phyloP scores from a whole-genome alignment of 2,888 invertebrate species.

The Drosophila leonis region DNA sequence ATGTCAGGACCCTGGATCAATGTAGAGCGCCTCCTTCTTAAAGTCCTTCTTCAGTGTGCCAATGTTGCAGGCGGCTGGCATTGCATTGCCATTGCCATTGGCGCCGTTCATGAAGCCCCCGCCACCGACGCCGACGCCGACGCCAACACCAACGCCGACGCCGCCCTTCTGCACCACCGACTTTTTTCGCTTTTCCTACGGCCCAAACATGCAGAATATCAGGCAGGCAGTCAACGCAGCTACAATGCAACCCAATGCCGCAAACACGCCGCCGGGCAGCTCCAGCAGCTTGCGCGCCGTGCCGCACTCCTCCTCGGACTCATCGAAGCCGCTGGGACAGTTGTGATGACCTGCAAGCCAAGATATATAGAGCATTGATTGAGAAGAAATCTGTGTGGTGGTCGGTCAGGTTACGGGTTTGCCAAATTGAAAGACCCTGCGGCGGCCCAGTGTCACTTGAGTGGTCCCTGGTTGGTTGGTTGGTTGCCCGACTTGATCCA shows the following conservation, averaged over 20 bases:
- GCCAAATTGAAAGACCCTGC: slow-evolving; percentile 63
- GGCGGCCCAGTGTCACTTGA: slow-evolving; percentile 59
- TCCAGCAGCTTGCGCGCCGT: slow-evolving; percentile 86
- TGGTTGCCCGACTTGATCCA: no score
- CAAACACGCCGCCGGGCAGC: slow-evolving; percentile 87
- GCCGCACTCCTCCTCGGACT: slow-evolving; percentile 89
- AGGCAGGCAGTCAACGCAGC: slow-evolving; percentile 87
- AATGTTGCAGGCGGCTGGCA: slow-evolving; percentile 67
- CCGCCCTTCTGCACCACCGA: slow-evolving; percentile 86
- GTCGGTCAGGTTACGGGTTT: slow-evolving; percentile 55
- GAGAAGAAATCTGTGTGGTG: slow-evolving; percentile 42
- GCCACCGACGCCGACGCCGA: slow-evolving; percentile 73
- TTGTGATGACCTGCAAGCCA: slow-evolving; percentile 86
- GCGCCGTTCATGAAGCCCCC: slow-evolving; percentile 71
- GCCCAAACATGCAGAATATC: slow-evolving; percentile 87
- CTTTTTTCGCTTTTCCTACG: slow-evolving; percentile 87
- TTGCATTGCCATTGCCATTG: slow-evolving; percentile 60
- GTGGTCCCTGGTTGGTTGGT: slow-evolving; percentile 37
- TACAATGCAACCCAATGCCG: slow-evolving; percentile 87
- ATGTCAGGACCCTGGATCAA: slow-evolving; percentile 92
- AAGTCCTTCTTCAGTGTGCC: slow-evolving; percentile 88
- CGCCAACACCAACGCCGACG: no score
- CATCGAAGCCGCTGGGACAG: slow-evolving; percentile 90
- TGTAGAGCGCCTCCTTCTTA: slow-evolving; percentile 85
- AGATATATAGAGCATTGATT: slow-evolving; percentile 37